A percentile compares a stretch with the other conserved stretches of the same genome.
phyloP scores from a whole-genome alignment of 2,797 vertebrate species.

The Syngnathus rostellatus region DNA sequence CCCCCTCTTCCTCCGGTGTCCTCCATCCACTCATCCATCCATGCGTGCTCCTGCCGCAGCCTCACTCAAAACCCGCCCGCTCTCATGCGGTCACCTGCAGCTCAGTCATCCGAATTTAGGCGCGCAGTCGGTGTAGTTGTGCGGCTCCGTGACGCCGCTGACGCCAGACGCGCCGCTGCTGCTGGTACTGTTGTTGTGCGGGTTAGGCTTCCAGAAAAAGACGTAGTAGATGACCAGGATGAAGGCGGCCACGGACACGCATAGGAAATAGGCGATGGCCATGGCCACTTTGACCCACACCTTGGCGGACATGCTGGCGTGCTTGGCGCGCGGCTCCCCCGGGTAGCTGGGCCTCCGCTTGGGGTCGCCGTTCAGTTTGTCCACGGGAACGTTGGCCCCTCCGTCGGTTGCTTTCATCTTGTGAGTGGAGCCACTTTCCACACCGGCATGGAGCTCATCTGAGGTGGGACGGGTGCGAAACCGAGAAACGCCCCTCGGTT shows the following conservation, averaged over 20 bases:
- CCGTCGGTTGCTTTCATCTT: constrained; percentile 58
- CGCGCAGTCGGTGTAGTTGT: constrained; percentile 40
- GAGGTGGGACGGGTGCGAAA: constrained; percentile 33
- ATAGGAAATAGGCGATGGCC: constrained; percentile 80
- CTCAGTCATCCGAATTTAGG: constrained; percentile 30
- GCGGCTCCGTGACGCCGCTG: neutral
- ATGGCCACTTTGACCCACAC: constrained; percentile 84
- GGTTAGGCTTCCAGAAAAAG: constrained; percentile 74
- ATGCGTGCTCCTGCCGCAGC: constrained; percentile 15
- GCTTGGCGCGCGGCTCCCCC: constrained; percentile 72
- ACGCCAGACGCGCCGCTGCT: neutral
- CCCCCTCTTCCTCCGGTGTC: constrained; percentile 1
- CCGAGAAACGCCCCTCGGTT: neutral
- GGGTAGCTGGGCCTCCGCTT: constrained; percentile 72
- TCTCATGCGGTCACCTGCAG: neutral
- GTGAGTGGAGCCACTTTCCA: neutral
- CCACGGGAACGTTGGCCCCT: constrained; percentile 31
- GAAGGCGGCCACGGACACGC: constrained; percentile 80
- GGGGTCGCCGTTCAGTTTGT: constrained; percentile 59
- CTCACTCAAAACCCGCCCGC: constrained; percentile 27
- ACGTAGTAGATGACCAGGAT: constrained; percentile 82
- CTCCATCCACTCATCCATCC: neutral
- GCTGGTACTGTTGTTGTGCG: constrained; percentile 36
- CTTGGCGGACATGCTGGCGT: constrained; percentile 66
- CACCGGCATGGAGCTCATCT: constrained; percentile 29